phyloP scores from a whole-genome alignment of 1,140 invertebrate genomes.

The Vanessa atalanta region DNA sequence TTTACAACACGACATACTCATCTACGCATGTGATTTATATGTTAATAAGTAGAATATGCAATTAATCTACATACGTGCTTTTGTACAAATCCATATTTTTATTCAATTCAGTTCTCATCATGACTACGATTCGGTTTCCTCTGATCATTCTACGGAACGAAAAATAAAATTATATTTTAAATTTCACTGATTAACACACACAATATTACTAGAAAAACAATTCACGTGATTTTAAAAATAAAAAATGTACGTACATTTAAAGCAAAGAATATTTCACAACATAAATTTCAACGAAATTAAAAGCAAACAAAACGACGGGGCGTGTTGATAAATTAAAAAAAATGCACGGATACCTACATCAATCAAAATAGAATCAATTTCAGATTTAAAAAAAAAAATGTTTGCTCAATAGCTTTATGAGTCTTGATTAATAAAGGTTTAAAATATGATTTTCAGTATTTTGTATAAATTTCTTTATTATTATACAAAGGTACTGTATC shows the following conservation, averaged over 20 bases:
- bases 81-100: too few relatives aligned
- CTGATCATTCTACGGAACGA: too few relatives aligned
- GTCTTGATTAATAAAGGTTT: conserved; percentile 1
- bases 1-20: too few relatives aligned
- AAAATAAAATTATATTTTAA: too few relatives aligned
- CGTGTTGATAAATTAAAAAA: conserved; percentile 2
- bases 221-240: background rate
- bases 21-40: too few relatives aligned
- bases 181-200: too few relatives aligned
- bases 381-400: conserved; percentile 8
- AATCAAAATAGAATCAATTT: conserved; percentile 11
- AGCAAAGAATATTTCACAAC: conserved; percentile 8
- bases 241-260: background rate
- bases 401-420: background rate
- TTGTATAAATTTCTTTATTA: background rate
- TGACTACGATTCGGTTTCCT: too few relatives aligned
- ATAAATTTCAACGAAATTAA: conserved; percentile 13
- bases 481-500: too few relatives aligned
- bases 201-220: background rate
- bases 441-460: background rate
- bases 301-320: background rate
- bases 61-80: too few relatives aligned
- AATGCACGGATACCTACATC: background rate
- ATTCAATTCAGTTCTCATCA: too few relatives aligned
- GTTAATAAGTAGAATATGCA: too few relatives aligned